Percentiles rank a stretch among this genome's conserved stretches.
Conservation (phyloP, 2,888 invertebrate species). For the Zaprionus obscuricornis region DNA sequence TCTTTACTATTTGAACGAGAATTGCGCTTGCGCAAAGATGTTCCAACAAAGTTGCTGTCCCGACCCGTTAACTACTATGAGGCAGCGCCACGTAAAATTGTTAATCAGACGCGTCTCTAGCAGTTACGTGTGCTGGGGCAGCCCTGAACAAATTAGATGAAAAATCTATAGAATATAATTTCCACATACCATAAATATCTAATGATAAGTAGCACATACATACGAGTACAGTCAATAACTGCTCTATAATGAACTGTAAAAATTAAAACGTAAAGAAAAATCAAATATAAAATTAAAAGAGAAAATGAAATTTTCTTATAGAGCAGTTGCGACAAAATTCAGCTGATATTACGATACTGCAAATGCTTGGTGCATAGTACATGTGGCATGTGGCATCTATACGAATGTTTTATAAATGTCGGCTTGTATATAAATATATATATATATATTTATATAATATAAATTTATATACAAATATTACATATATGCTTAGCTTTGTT, state of each 20-base stretch:
- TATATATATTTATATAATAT: not conserved
- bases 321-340: too few species aligned
- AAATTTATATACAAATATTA: too few species aligned
- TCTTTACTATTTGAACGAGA: slow-evolving; percentile 82
- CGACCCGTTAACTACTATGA: slow-evolving; percentile 82
- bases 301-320: too few species aligned
- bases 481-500: slow-evolving; percentile 18
- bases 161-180: slow-evolving; percentile 2
- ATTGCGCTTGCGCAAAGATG: slow-evolving; percentile 78
- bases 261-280: too few species aligned
- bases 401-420: slow-evolving; percentile 29
- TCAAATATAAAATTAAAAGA: too few species aligned
- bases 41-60: slow-evolving; percentile 82
- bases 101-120: slow-evolving; percentile 76
- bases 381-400: slow-evolving; percentile 28
- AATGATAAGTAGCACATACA: slow-evolving; percentile 33
- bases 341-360: too few species aligned
- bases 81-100: slow-evolving; percentile 64
- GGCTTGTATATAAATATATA: slow-evolving; percentile 18
- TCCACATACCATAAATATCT: slow-evolving; percentile 6
- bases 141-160: slow-evolving; percentile 62
- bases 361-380: too few species aligned
- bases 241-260: too few species aligned
- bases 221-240: too few species aligned
- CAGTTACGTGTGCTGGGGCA: slow-evolving; percentile 36